These are phyloP conservation scores for Acleris sparsana DNA, from an alignment of 2,888 invertebrate genomes.

Conservation along the genomic window DNA sequence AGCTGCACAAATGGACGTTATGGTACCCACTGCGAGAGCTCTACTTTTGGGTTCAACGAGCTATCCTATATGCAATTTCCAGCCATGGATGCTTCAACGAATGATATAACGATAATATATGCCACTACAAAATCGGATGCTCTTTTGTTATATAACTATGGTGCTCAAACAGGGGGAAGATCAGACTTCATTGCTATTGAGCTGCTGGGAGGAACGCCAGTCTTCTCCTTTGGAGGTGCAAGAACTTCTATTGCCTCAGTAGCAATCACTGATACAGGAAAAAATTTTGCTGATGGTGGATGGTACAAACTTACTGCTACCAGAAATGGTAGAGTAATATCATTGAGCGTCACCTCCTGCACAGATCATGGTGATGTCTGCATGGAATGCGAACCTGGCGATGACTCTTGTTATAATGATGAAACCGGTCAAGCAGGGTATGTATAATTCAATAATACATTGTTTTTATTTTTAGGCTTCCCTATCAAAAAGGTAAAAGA, in stretches of 20 bases:
- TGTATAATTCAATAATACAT: constrained; percentile 55
- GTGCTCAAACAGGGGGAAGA: constrained; percentile 92
- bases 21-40: constrained; percentile 95
- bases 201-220: constrained; percentile 90
- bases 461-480: not conserved
- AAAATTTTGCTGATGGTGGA: constrained; percentile 90
- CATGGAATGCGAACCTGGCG: constrained; percentile 93
- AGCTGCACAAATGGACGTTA: constrained; percentile 94
- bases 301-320: constrained; percentile 97
- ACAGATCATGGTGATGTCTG: constrained; percentile 94
- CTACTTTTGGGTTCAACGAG: constrained; percentile 94
- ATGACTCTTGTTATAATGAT: constrained; percentile 91
- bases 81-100: constrained; percentile 92
- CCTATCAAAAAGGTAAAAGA: no score
- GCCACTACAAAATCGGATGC: constrained; percentile 94
- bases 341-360: constrained; percentile 91
- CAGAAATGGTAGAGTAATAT: constrained; percentile 93
- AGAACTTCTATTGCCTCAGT: constrained; percentile 94
- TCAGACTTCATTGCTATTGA: constrained; percentile 97
- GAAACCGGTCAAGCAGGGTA: constrained; percentile 95
- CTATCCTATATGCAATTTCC: constrained; percentile 95
- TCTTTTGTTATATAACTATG: constrained; percentile 95
- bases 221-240: constrained; percentile 95
- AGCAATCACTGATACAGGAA: constrained; percentile 85
- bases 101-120: constrained; percentile 95